Evolutionary conservation across 2,888 invertebrate genomes (phyloP).

Genomic region (Pharmacophagus antenor): DNA sequence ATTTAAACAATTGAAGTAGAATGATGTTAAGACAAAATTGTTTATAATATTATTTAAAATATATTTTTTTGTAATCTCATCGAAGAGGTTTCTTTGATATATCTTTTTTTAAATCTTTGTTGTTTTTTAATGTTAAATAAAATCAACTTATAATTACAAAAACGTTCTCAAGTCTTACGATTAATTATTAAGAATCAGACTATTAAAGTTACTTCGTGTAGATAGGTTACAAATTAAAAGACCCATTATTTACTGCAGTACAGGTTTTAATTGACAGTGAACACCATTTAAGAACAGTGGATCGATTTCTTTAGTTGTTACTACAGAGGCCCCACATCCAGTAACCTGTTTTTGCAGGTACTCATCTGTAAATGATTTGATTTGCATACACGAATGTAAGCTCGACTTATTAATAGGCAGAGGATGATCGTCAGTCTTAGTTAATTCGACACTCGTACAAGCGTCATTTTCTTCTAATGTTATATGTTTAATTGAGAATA

Average conservation of each 20-base stretch:
- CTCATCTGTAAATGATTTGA: slow-evolving; percentile 14
- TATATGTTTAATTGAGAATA: too few species aligned
- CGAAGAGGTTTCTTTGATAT: too few species aligned
- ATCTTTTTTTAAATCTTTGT: too few species aligned
- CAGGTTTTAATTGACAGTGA: slow-evolving; percentile 17
- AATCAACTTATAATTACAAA: too few species aligned
- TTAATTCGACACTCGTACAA: slow-evolving; percentile 7
- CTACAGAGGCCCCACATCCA: not conserved
- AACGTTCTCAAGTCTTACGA: not conserved
- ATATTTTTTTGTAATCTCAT: too few species aligned
- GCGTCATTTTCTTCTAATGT: not conserved
- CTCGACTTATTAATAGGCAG: slow-evolving; percentile 10
- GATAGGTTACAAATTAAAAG: slow-evolving; percentile 13
- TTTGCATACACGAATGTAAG: slow-evolving; percentile 15
- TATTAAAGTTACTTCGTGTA: too few species aligned
- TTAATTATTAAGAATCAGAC: not conserved
- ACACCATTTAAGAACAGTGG: slow-evolving; percentile 11
- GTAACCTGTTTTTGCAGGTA: slow-evolving; percentile 19
- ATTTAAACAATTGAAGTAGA: slow-evolving; percentile 13
- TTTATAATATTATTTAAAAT: not conserved
- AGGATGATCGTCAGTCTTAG: slow-evolving; percentile 11
- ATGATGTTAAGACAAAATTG: not conserved
- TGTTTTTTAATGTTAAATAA: too few species aligned
- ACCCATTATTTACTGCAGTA: slow-evolving; percentile 5
- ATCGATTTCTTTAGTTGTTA: slow-evolving; percentile 4